A percentile compares a stretch with the other conserved stretches of the same genome.
Evolutionary conservation across 1,140 invertebrate genomes (phyloP).

Genomic region (Meteorus sp.): DNA sequence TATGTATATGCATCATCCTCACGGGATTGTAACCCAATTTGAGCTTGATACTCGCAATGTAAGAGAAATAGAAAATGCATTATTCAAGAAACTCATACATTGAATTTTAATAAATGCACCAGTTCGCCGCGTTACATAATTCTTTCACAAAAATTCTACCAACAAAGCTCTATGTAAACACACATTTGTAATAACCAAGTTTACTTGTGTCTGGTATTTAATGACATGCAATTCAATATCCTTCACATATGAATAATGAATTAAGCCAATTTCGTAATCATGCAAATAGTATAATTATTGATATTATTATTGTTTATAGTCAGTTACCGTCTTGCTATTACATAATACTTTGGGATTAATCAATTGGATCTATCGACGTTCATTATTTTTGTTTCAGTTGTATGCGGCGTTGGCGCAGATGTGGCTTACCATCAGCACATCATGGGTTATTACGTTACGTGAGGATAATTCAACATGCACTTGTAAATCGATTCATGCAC

Average conservation of each 20-base stretch:
- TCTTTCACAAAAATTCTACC: background rate
- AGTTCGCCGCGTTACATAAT: background rate
- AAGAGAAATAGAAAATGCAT: background rate
- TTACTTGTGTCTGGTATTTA: background rate
- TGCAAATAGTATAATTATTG: too few species aligned
- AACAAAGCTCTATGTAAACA: too few species aligned
- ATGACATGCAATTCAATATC: too few species aligned
- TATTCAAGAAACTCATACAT: background rate
- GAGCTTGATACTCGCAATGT: background rate
- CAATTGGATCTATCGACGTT: constrained; percentile 10
- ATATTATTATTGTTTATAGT: too few species aligned
- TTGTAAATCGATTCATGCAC: constrained; percentile 45
- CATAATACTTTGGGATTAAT: background rate
- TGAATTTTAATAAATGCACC: background rate
- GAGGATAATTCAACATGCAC: constrained; percentile 50
- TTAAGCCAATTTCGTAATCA: too few species aligned
- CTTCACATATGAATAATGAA: too few species aligned
- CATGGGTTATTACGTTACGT: constrained; percentile 58
- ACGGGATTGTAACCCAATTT: background rate
- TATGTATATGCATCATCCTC: background rate
- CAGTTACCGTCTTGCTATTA: background rate
- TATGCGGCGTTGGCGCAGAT: constrained; percentile 57
- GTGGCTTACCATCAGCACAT: constrained; percentile 52
- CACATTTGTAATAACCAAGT: background rate
- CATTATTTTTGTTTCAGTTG: constrained; percentile 51